These are phyloP conservation scores for Tadarida brasiliensis DNA, from an alignment of 2,797 vertebrate genomes.

Conservation along the genomic window DNA sequence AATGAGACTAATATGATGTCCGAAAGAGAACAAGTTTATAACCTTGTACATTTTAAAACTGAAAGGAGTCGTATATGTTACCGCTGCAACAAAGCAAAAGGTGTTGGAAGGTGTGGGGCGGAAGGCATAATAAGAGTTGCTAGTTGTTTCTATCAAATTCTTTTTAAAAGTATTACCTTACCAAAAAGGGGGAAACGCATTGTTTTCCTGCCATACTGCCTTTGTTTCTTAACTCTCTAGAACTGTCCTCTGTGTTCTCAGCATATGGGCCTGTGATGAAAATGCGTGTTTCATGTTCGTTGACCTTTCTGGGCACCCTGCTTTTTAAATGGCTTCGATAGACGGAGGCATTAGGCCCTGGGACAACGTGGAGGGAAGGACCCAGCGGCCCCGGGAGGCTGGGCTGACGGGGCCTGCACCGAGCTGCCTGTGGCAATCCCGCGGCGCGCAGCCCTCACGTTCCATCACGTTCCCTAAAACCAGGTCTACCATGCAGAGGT, in stretches of 20 bases:
- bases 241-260: background rate
- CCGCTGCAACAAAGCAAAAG: background rate
- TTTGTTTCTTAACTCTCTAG: background rate
- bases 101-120: background rate
- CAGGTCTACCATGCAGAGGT: background rate
- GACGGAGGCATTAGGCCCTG: background rate
- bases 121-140: background rate
- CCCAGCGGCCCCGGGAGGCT: fast-evolving
- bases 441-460: fast-evolving
- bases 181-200: too few species aligned
- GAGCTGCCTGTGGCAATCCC: background rate
- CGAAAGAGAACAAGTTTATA: background rate
- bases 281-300: background rate
- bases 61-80: background rate
- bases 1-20: background rate
- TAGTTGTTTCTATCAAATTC: background rate
- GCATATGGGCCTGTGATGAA: background rate
- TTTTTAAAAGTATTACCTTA: background rate
- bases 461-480: background rate
- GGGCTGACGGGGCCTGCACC: fast-evolving
- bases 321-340: background rate
- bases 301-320: background rate
- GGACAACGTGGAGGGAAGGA: background rate
- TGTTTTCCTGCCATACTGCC: background rate
- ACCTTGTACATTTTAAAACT: background rate